phyloP scores from a whole-genome alignment of 2,888 invertebrate species.

The Aphodius sticticus region DNA sequence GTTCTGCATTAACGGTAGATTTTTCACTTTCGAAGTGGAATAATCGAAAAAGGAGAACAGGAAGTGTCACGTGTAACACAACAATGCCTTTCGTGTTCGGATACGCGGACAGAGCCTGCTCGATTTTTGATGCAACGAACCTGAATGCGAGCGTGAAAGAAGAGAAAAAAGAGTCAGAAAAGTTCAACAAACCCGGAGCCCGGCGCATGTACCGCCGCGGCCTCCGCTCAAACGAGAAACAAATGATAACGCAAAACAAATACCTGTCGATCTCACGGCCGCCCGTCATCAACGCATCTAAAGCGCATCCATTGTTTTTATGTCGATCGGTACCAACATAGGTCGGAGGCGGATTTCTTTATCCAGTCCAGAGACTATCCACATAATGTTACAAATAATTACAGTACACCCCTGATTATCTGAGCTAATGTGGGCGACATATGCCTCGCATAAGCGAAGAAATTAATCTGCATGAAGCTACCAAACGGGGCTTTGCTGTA shows the following conservation, averaged over 20 bases:
- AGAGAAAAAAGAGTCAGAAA: neutral
- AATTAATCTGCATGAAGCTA: too few relatives aligned
- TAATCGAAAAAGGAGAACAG: neutral
- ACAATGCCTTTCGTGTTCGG: conserved; percentile 4
- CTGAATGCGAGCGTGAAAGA: conserved; percentile 4
- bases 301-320: neutral
- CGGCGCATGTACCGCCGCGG: neutral
- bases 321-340: too few relatives aligned
- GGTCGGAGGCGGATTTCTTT: too few relatives aligned
- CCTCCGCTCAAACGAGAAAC: conserved; percentile 4
- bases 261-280: neutral
- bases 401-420: too few relatives aligned
- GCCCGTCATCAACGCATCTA: neutral
- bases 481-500: too few relatives aligned
- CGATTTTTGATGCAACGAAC: conserved; percentile 4
- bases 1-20: neutral
- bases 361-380: too few relatives aligned
- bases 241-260: neutral
- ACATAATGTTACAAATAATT: too few relatives aligned
- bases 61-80: neutral
- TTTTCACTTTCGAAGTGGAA: conserved; percentile 4
- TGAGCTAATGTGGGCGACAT: too few relatives aligned
- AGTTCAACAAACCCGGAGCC: neutral
- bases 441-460: too few relatives aligned
- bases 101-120: conserved; percentile 4